Evolutionary conservation across 1,140 invertebrate species (phyloP), one percentile per base, ranked within the genome.

Genomic region (Thaumetopoea pityocampa): DNA sequence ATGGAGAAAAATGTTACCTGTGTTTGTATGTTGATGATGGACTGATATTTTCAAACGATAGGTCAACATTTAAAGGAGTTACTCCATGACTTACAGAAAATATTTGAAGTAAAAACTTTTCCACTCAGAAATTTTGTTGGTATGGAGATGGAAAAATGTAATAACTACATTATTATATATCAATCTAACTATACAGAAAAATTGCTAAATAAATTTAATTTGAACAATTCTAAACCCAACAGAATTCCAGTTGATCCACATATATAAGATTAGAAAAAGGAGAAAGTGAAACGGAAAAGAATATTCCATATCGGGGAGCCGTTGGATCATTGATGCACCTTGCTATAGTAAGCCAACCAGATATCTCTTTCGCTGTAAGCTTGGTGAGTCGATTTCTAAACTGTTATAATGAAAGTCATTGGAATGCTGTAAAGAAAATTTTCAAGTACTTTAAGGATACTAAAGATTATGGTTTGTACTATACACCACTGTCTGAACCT

Each of bases 1-100:
- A 62, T 5, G 50, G 37, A 32, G 20, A 32, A 9, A 59, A 58
- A 44, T 46, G 77, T 1, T 55, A 79, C 16, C 23, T 86, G 1
- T 64, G 61, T 5, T 51, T 86, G 2, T 86, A 86, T 70, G 83
- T 87, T 5, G 85, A 87, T 60, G 85, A 87, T 65, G 78, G 74
- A n/a, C 30, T 85, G 0, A 26, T 81, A 10, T 45, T 67, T 12
- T 53, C 53, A 4, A 36, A 3, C 7, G 32, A 40, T 19, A 8
- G 46, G 24, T 10, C 49, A 0, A 36, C 45, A 10, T 29, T 26
- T n/a, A 48, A 36, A 32, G 54, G 62, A 42, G 22, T 49, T 48
- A 40, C 57, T 7, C 4, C 22, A 48, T 59, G 63, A 53, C 43
- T 63, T 50, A 36, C 35, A 9, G 51, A 40, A n/a, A 8, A 36